Conservation (phyloP, 2,888 invertebrate species). For the Omphaloscelis lunosa region DNA sequence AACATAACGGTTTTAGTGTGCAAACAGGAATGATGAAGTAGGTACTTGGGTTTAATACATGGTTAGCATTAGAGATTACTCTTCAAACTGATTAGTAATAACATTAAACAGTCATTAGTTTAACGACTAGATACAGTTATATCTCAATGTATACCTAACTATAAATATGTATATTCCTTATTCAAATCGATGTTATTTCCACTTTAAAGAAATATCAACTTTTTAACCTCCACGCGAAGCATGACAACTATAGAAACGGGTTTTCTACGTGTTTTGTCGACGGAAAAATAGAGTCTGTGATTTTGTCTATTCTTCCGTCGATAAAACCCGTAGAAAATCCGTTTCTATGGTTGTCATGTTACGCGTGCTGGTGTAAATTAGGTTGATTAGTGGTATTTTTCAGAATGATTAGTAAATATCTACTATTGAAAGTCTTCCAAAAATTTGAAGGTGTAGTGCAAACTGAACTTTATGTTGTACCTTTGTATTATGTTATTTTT, state of each 20-base stretch:
- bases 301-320: too few relatives aligned
- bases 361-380: neutral
- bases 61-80: neutral
- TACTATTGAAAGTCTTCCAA: neutral
- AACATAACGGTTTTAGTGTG: neutral
- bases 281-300: too few relatives aligned
- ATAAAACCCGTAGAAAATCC: too few relatives aligned
- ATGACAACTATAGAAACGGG: too few relatives aligned
- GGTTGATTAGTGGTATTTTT: neutral
- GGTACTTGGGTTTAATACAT: neutral
- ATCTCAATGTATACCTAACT: neutral
- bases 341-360: too few relatives aligned
- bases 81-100: constrained; percentile 13
- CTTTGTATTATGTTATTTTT: too few relatives aligned
- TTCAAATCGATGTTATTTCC: neutral
- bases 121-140: neutral
- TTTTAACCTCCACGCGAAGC: neutral
- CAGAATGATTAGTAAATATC: neutral
- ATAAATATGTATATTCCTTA: neutral
- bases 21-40: neutral
- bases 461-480: neutral
- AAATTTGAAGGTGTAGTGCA: neutral
- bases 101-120: constrained; percentile 19
- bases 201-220: neutral
- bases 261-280: too few relatives aligned